Conservation (phyloP, 2,888 invertebrate genomes). For the Rotaria macrura region DNA sequence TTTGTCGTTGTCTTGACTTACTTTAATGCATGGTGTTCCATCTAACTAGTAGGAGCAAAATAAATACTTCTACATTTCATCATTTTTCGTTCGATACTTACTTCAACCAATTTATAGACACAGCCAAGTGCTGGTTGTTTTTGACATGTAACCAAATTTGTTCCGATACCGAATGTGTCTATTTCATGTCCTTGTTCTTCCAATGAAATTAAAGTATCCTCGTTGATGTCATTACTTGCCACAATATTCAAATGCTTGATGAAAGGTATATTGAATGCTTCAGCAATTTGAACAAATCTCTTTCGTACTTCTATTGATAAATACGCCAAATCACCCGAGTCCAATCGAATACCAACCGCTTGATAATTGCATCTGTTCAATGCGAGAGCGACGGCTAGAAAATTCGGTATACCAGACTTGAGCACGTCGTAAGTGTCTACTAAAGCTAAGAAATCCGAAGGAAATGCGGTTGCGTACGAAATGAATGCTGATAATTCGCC, state of each 20-base stretch:
- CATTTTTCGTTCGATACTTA: no score
- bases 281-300: constrained; percentile 67
- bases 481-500: constrained; percentile 87
- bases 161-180: constrained; percentile 92
- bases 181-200: constrained; percentile 89
- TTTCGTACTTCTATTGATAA: constrained; percentile 73
- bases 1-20: no score
- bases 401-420: constrained; percentile 60
- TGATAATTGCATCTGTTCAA: constrained; percentile 77
- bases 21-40: no score
- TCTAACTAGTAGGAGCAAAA: no score
- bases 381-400: constrained; percentile 79
- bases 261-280: constrained; percentile 68
- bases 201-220: constrained; percentile 88
- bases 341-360: constrained; percentile 80
- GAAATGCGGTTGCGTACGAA: constrained; percentile 76
- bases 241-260: constrained; percentile 76
- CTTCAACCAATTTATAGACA: no score
- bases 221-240: constrained; percentile 95
- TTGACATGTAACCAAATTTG: constrained; percentile 94
- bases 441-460: constrained; percentile 81
- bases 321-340: constrained; percentile 92
- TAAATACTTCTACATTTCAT: no score
- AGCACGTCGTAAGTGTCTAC: constrained; percentile 98
- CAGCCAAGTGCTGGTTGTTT: constrained; percentile 87